Conservation (phyloP, 2,113 vertebrate genomes). For the Charadrius vociferus region DNA sequence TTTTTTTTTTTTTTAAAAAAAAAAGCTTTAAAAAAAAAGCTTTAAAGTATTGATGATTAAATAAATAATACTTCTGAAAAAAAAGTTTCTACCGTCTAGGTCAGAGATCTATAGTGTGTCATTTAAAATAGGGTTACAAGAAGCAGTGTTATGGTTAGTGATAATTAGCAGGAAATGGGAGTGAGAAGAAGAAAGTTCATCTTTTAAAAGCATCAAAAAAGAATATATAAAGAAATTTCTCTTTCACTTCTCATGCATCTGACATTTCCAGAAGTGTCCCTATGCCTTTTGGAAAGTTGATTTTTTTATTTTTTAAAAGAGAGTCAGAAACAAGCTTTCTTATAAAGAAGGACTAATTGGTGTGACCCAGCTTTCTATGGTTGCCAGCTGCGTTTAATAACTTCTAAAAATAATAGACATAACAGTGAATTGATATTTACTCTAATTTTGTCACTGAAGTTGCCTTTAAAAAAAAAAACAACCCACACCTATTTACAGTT, state of each 20-base stretch:
- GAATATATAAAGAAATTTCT: neutral
- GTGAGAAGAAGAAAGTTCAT: neutral
- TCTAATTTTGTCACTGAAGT: neutral
- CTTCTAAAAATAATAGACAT: neutral
- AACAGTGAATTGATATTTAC: neutral
- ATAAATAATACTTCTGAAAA: neutral
- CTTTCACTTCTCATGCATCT: neutral
- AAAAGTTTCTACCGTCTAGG: neutral
- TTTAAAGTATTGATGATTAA: neutral
- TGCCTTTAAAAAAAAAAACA: neutral
- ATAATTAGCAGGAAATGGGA: slow-evolving; percentile 18
- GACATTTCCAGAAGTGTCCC: neutral
- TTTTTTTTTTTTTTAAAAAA: neutral
- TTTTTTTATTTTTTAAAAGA: neutral
- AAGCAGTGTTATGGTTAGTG: neutral
- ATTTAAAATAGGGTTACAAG: neutral
- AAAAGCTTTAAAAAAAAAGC: neutral
- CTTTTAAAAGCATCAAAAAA: neutral
- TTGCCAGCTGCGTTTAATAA: neutral
- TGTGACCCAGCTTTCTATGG: neutral
- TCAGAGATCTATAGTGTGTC: neutral
- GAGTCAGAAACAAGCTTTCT: neutral
- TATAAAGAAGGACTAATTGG: neutral
- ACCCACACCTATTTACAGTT: neutral
- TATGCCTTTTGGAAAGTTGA: neutral